These are phyloP conservation scores for Ceratina australensis DNA, from an alignment of 1,140 invertebrate species.

Conservation along the genomic window DNA sequence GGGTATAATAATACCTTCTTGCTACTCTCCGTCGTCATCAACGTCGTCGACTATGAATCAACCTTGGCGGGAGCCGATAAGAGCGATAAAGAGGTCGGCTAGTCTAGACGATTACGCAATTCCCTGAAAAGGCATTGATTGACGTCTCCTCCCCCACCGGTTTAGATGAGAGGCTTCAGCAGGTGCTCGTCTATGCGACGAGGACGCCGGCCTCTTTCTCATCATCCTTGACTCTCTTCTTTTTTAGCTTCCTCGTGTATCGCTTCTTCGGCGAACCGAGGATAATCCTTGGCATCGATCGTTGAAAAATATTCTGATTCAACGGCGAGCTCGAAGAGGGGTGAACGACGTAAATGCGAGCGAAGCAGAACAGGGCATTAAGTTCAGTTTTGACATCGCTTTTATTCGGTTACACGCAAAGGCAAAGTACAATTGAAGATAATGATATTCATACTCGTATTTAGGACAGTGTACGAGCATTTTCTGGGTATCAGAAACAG, in stretches of 20 bases:
- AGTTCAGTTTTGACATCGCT: too few relatives aligned
- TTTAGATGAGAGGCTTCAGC: conserved; percentile 38
- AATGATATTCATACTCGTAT: background rate
- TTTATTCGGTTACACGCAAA: too few relatives aligned
- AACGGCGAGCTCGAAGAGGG: background rate
- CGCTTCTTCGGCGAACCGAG: background rate
- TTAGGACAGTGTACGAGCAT: background rate
- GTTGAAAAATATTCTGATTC: too few relatives aligned
- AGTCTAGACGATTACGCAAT: conserved; percentile 69
- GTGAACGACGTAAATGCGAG: background rate
- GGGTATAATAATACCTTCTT: conserved; percentile 44
- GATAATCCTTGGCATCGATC: background rate
- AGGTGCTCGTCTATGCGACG: conserved; percentile 35
- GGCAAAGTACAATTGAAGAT: background rate
- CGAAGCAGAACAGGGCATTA: background rate
- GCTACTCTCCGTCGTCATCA: conserved; percentile 2
- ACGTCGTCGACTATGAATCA: conserved; percentile 52
- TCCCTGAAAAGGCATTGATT: conserved; percentile 66
- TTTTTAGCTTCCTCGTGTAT: background rate
- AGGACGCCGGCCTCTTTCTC: conserved; percentile 16
- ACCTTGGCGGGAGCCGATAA: conserved; percentile 61
- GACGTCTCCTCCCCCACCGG: conserved; percentile 32
- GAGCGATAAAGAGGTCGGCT: conserved; percentile 65
- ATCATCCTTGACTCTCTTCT: background rate
- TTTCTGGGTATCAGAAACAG: conserved; percentile 12